Base-by-base conservation (phyloP, 2,797 vertebrate genomes). In the Eremophila alpestris region DNA sequence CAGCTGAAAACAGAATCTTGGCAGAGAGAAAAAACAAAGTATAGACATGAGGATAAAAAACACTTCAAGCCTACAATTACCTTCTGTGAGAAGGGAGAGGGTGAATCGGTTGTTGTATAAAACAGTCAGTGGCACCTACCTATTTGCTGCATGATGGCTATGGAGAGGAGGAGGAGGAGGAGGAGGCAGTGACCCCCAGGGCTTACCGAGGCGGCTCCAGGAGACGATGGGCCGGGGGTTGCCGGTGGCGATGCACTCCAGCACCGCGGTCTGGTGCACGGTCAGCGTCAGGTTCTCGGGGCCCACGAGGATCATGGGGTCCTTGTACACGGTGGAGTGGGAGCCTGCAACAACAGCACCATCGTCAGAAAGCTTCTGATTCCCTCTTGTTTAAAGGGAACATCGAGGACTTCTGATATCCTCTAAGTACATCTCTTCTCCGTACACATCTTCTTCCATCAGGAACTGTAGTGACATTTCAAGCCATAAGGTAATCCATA, bases 221-320 rank as follows among this genome's bases (percentile, higher is more conserved):
- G 99, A 99, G 88, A 99, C 99, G 43, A 99, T 99, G 90, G 99
- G 99, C 22, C 98, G 98, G 29, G 99, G 99, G 95, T 99, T 99
- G 94, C 99, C 99, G 0, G 99, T 99, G 46, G 99, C 99, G 65
- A 99, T 98, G 80, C 99, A 99, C 96, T 99, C 99, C 96, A 99
- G 98, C 96, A 99, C 99, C 0, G 99, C 99, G 0, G 99, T 99
- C 98, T 99, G 99, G 97, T 99, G 99, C 97, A 99, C 99, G 0
- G 99, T 99, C 94, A 99, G 99, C 11, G 99, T 99, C 82, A 99
- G 98, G 98, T 99, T 99, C 98, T 99, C 99, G 4, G 99, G 99
- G 46, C 99, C 99, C 13, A 99, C 99, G 1, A 99, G 98, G 83
- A 99, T 99, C 97, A 98, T 97, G 16, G 99, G 99, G 95, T 99